Base-by-base conservation (phyloP, 2,113 vertebrate genomes). In the Alexandromys fortis region DNA sequence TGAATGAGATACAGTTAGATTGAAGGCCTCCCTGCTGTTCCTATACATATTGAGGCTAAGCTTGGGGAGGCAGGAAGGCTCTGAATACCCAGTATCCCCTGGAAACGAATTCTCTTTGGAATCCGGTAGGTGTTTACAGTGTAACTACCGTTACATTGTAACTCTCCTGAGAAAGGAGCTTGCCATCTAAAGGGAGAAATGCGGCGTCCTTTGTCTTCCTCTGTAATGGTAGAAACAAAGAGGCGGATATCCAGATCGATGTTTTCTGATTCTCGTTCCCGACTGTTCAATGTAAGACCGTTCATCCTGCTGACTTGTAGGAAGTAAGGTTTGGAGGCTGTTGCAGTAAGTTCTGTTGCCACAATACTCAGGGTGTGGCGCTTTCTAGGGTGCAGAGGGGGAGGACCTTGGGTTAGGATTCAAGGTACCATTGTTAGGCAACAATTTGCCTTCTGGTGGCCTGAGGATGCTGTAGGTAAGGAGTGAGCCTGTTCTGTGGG, bases 341-440 rank as follows among this genome's bases (percentile, higher is more conserved):
- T 26, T 49, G 1, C 28, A 3, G 30, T 49, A 35, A 72, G 17
- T n/a, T 72, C 65, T 67, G 11, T 19, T 33, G 22, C 24, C 35
- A 30, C 47, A 47, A 19, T 70, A 8, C 19, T 63, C 22, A 82
- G 95, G 96, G 94, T 93, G 95, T 93, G 93, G 86, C 92, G 3
- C 76, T 78, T 61, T 49, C 49, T 72, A 28, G 45, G 75, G 21
- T 67, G 33, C 30, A 21, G n/a, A 30, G 33, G 55, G 87, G 55
- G 33, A 76, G 86, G 49, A 12, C 3, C 63, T 21, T 78, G 35
- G 28, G 72, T 95, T 63, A 68, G 45, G 58, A 49, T 81, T 35
- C 19, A 47, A 22, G 35, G 21, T 22, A 61, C 83, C 97, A 96
- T 98, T 97, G 81, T 97, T 97, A 97, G 96, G 97, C 94, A 97